Conservation (phyloP, 2,113 vertebrate genomes). For the Leptosomus discolor region DNA sequence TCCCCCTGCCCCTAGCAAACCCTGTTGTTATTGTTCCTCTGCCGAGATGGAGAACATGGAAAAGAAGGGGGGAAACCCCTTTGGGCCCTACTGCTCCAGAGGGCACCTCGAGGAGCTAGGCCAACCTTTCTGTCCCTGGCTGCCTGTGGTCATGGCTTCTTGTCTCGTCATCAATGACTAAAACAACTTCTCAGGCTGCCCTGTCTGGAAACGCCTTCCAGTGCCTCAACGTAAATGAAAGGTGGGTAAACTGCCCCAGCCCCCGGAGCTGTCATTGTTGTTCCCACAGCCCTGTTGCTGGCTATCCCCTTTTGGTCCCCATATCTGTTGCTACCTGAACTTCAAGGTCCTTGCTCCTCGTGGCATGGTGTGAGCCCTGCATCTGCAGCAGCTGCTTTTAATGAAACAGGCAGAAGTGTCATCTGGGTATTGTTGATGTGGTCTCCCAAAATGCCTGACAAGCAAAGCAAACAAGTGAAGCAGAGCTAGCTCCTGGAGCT, state of each 20-base stretch:
- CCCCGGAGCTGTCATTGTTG: not conserved
- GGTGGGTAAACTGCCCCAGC: not conserved
- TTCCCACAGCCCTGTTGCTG: not conserved
- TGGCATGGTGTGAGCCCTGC: accelerated
- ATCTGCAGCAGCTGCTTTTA: not conserved
- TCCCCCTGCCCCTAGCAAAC: not conserved
- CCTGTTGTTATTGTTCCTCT: not conserved
- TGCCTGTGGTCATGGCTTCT: not conserved
- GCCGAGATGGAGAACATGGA: accelerated
- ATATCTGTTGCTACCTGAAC: not conserved
- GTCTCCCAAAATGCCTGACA: not conserved
- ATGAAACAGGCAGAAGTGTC: not conserved
- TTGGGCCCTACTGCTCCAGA: not conserved
- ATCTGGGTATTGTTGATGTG: not conserved
- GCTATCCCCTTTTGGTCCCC: not conserved
- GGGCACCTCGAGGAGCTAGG: not conserved
- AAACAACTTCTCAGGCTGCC: not conserved
- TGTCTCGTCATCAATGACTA: accelerated
- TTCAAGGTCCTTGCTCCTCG: accelerated
- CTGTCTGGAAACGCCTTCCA: not conserved
- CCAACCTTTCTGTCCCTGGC: accelerated
- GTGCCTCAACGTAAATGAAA: not conserved
- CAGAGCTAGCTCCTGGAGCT: not conserved
- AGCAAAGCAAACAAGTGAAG: not conserved
- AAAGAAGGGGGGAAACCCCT: not conserved